Evolutionary conservation across 2,888 invertebrate species (phyloP).

Genomic region (Xylocampa areola): DNA sequence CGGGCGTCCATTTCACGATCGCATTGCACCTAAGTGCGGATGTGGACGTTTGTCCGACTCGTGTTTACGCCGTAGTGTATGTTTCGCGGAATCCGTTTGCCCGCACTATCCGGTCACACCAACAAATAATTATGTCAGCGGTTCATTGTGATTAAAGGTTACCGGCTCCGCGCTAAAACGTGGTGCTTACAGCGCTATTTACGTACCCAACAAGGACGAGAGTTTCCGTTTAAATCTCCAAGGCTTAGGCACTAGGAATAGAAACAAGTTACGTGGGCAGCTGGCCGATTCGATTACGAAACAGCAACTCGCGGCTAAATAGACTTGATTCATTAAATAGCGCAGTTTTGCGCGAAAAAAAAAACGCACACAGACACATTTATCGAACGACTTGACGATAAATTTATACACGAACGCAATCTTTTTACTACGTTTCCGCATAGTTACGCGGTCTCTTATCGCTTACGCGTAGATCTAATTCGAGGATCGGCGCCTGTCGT

Average conservation of each 20-base stretch:
- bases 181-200: constrained; percentile 60
- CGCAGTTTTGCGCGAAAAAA: constrained; percentile 72
- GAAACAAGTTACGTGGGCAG: constrained; percentile 84
- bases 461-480: constrained; percentile 83
- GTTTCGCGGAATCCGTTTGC: constrained; percentile 80
- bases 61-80: constrained; percentile 74
- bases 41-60: constrained; percentile 72
- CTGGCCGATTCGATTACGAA: constrained; percentile 76
- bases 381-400: constrained; percentile 80
- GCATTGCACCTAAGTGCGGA: constrained; percentile 76
- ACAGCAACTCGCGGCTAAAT: constrained; percentile 73
- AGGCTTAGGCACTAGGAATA: constrained; percentile 76
- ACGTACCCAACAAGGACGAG: constrained; percentile 70
- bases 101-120: constrained; percentile 80
- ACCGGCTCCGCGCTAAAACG: constrained; percentile 64
- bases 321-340: constrained; percentile 75
- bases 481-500: constrained; percentile 81
- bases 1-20: constrained; percentile 72
- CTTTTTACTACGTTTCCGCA: constrained; percentile 87
- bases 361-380: constrained; percentile 78
- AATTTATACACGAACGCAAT: constrained; percentile 85
- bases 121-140: constrained; percentile 86
- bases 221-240: constrained; percentile 75
- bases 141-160: constrained; percentile 79
- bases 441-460: constrained; percentile 81